phyloP scores from a whole-genome alignment of 2,113 vertebrate species.

The Bostrychus sinensis region DNA sequence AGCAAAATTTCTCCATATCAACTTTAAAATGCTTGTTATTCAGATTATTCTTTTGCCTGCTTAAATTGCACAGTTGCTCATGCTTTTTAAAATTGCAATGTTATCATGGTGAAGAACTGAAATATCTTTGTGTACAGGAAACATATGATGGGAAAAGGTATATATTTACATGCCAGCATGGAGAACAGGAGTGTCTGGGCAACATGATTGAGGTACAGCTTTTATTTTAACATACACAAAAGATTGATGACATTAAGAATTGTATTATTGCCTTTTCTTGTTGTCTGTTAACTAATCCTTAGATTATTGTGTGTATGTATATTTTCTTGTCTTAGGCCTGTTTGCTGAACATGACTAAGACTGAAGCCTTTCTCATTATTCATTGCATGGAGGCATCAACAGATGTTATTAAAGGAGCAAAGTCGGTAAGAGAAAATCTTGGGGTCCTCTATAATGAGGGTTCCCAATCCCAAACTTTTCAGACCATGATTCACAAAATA shows the following conservation, averaged over 20 bases:
- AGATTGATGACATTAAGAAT: neutral
- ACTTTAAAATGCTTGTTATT: too few relatives aligned
- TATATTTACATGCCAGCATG: conserved; percentile 88
- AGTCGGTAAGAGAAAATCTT: conserved; percentile 70
- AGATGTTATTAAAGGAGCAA: conserved; percentile 75
- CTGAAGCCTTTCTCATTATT: conserved; percentile 64
- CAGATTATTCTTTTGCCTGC: too few relatives aligned
- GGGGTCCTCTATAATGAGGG: neutral
- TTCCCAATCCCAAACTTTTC: too few relatives aligned
- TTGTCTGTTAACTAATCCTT: neutral
- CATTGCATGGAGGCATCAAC: conserved; percentile 86
- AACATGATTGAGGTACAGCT: conserved; percentile 91
- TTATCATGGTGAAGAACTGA: neutral
- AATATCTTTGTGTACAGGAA: conserved; percentile 77
- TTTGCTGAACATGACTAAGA: conserved; percentile 70
- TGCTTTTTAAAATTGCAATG: too few relatives aligned
- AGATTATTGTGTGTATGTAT: neutral
- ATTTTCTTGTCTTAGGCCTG: conserved; percentile 79
- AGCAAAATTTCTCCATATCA: too few relatives aligned
- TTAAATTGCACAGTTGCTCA: too few relatives aligned
- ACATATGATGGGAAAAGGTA: conserved; percentile 71
- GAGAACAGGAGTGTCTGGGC: conserved; percentile 85
- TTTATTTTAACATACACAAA: neutral
- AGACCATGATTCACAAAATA: too few relatives aligned
- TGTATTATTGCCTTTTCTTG: neutral